Conservation (phyloP, 1,140 invertebrate species). For the Magallana angulata region DNA sequence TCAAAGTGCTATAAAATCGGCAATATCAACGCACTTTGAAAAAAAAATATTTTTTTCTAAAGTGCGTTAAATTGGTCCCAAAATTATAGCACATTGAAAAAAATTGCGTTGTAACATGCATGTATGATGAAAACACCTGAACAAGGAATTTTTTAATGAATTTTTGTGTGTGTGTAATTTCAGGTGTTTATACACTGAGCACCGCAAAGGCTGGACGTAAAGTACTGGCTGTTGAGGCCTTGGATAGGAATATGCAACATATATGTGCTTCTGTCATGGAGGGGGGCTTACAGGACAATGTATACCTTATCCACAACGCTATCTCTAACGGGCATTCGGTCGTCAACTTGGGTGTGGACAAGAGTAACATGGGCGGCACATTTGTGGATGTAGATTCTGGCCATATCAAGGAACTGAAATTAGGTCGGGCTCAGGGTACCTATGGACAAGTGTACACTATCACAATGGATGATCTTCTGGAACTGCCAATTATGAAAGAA, state of each 20-base stretch:
- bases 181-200: slow-evolving; percentile 49
- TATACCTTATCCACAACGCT: slow-evolving; percentile 52
- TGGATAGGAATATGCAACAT: slow-evolving; percentile 54
- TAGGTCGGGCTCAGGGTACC: slow-evolving; percentile 45
- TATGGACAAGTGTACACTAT: slow-evolving; percentile 53
- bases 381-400: slow-evolving; percentile 48
- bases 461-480: slow-evolving; percentile 53
- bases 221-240: slow-evolving; percentile 51
- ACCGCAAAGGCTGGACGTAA: slow-evolving; percentile 53
- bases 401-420: slow-evolving; percentile 52
- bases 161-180: background rate
- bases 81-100: too few relatives aligned
- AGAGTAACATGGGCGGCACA: slow-evolving; percentile 55
- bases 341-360: slow-evolving; percentile 52
- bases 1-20: too few relatives aligned
- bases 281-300: slow-evolving; percentile 46
- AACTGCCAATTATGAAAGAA: slow-evolving; percentile 47
- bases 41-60: too few relatives aligned
- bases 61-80: too few relatives aligned
- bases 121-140: too few relatives aligned
- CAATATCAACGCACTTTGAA: too few relatives aligned
- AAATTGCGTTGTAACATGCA: too few relatives aligned
- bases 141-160: too few relatives aligned
- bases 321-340: slow-evolving; percentile 42
- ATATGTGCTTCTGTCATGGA: slow-evolving; percentile 49